phyloP scores from a whole-genome alignment of 2,888 invertebrate genomes.

The Oxyscelio sp. region DNA sequence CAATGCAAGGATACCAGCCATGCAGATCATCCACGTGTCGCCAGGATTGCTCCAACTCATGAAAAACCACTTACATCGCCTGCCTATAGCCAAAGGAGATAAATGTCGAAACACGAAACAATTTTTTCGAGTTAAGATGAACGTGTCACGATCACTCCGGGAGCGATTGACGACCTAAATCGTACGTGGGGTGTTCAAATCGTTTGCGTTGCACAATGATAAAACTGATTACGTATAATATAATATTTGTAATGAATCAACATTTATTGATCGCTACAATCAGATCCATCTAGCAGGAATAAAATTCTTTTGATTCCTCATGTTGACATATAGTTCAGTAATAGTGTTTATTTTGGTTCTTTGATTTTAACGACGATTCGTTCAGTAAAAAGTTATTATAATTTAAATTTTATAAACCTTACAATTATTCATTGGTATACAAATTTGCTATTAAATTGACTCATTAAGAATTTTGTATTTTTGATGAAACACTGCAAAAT shows the following conservation, averaged over 20 bases:
- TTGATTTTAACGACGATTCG: too few relatives aligned
- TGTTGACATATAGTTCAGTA: too few relatives aligned
- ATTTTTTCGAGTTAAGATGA: slow-evolving; percentile 46
- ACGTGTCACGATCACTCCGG: slow-evolving; percentile 66
- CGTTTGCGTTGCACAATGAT: slow-evolving; percentile 26
- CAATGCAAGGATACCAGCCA: slow-evolving; percentile 36
- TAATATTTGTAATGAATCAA: slow-evolving; percentile 24
- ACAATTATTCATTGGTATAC: too few relatives aligned
- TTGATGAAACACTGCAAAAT: too few relatives aligned
- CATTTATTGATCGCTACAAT: too few relatives aligned
- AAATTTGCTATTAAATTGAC: too few relatives aligned
- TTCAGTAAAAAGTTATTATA: too few relatives aligned
- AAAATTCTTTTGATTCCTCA: too few relatives aligned
- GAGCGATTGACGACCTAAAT: slow-evolving; percentile 66
- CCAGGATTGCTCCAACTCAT: slow-evolving; percentile 40
- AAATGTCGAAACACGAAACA: slow-evolving; percentile 55
- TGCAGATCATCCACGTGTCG: slow-evolving; percentile 55
- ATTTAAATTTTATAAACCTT: too few relatives aligned
- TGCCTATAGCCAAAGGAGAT: slow-evolving; percentile 65
- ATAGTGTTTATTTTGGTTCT: too few relatives aligned
- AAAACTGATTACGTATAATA: slow-evolving; percentile 38
- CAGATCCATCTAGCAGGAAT: too few relatives aligned
- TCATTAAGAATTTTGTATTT: too few relatives aligned
- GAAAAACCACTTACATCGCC: slow-evolving; percentile 53
- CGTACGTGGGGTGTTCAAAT: slow-evolving; percentile 26